These are phyloP conservation scores for Microctenopoma stevenorrisi DNA, from an alignment of 2,797 vertebrate species.

Conservation along the genomic window DNA sequence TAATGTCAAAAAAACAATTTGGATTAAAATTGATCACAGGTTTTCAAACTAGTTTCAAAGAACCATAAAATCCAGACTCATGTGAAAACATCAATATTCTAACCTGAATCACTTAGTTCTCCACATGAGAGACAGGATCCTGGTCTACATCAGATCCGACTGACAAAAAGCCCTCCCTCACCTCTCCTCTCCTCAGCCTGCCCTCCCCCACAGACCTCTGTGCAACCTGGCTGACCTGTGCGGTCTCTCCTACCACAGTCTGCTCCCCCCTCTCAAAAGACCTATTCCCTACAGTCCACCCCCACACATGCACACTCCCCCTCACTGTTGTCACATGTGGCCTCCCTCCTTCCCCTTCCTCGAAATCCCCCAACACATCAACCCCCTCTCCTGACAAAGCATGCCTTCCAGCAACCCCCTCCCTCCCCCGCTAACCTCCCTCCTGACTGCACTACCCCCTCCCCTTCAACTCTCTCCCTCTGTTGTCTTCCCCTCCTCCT, in stretches of 20 bases:
- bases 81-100: background rate
- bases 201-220: constrained; percentile 33
- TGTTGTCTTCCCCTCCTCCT: constrained; percentile 35
- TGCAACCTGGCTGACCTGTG: constrained; percentile 57
- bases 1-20: too few species aligned
- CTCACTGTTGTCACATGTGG: constrained; percentile 59
- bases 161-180: constrained; percentile 1
- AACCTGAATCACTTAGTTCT: background rate
- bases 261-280: constrained; percentile 34
- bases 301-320: constrained; percentile 9
- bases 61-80: too few species aligned
- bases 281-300: constrained; percentile 52
- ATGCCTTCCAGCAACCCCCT: too few species aligned
- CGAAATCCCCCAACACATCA: too few species aligned
- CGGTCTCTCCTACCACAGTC: constrained; percentile 43
- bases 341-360: constrained; percentile 18
- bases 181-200: background rate
- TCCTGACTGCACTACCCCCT: constrained; percentile 45
- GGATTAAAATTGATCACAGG: too few species aligned
- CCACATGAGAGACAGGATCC: background rate
- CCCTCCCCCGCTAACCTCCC: constrained; percentile 28
- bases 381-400: too few species aligned
- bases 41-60: too few species aligned
- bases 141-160: constrained; percentile 29
- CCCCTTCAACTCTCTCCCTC: constrained; percentile 4